Conservation (phyloP, 2,888 invertebrate species). For the Epinotia nisella region DNA sequence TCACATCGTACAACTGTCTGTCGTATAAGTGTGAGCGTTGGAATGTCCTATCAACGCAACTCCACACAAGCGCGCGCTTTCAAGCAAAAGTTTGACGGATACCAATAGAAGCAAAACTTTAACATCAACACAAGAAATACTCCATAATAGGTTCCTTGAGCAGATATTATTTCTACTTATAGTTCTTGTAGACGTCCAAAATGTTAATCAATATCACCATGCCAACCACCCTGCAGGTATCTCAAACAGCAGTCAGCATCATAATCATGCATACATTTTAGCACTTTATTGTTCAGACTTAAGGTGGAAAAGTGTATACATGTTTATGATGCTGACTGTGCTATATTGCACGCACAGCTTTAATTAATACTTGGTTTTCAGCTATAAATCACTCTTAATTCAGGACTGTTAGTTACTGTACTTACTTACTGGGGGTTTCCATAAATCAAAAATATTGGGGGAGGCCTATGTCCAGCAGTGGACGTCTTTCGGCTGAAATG, state of each 20-base stretch:
- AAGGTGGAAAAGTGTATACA: no score
- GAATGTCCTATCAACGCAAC: constrained; percentile 54
- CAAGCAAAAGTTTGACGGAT: constrained; percentile 22
- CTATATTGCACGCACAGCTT: background rate
- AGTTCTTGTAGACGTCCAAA: constrained; percentile 39
- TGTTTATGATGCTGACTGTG: no score
- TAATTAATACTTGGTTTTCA: background rate
- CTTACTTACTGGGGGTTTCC: no score
- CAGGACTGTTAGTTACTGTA: background rate
- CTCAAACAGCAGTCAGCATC: constrained; percentile 19
- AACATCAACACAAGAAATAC: background rate
- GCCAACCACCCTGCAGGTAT: constrained; percentile 54
- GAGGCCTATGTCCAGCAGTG: no score
- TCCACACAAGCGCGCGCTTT: constrained; percentile 39
- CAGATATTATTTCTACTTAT: constrained; percentile 14
- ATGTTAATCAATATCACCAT: constrained; percentile 67
- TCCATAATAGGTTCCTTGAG: background rate
- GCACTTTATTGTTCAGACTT: no score
- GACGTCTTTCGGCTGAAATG: no score
- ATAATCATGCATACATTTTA: no score
- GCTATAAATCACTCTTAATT: background rate
- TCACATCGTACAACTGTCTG: constrained; percentile 49
- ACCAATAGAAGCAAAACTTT: constrained; percentile 7
- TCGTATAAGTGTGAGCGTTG: constrained; percentile 51
- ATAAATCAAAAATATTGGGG: no score